Base-by-base conservation (phyloP, 2,797 vertebrate species). In the Gymnodraco acuticeps region DNA sequence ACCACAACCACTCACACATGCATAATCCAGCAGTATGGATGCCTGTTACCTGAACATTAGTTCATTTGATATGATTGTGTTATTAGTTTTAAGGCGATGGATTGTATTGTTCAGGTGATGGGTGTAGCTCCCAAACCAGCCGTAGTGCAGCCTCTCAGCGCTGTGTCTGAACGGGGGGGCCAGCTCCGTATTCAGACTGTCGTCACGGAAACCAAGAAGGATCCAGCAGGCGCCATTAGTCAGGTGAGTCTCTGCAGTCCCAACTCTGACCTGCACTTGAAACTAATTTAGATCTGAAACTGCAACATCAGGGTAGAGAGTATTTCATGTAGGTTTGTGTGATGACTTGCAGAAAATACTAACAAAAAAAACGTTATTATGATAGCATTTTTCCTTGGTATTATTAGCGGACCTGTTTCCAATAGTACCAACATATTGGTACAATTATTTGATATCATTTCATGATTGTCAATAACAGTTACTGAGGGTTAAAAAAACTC, bases 121-220 rank as follows among this genome's bases (percentile, higher is more conserved):
- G 75, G 77, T 58, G 80, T 75, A 10, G 51, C 81, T 65, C 69
- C 82, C 19, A 91, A 81, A 77, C 15, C 80, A 19, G 59, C 81
- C 38, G 64, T 63, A 0, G 64, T 73, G 31, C 88, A 74, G 43
- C 59, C 74, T 8, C 15, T 47, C 41, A 60, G 38, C 23, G 8
- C 72, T 60, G 63, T 45, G 38, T 33, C 78, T 38, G 74, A 87
- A 15, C 68, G 5, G 17, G 63, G 66, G 5, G 50, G 17, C 20
- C 77, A 62, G 50, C 59, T 65, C 56, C 20, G 2, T 41, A 0
- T 62, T 42, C 65, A 80, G 43, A n/a, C 80, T 0, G 43, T 54
- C 0, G 1, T 43, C 5, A 42, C 52, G 43, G 81, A 88, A 55
- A 42, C 41, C 23, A 83, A 58, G 14, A 86, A 76, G 27, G 84